phyloP scores from a whole-genome alignment of 2,797 vertebrate species.

The Centropyge bicolor region DNA sequence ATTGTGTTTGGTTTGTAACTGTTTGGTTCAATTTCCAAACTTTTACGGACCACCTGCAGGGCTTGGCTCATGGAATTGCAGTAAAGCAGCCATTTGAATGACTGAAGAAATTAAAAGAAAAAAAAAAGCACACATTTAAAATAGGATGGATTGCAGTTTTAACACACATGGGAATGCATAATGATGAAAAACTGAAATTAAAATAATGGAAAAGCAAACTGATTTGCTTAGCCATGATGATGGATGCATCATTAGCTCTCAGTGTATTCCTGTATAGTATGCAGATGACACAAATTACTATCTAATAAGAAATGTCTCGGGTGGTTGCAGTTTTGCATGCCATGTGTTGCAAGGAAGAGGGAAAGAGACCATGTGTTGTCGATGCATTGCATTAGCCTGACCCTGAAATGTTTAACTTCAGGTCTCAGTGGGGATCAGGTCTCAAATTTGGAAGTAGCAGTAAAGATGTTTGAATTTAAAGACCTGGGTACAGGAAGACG shows the following conservation, averaged over 20 bases:
- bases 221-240: not conserved
- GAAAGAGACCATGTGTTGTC: not conserved
- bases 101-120: not conserved
- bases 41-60: conserved; percentile 84
- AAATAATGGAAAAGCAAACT: conserved; percentile 18
- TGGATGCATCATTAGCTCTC: not conserved
- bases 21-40: conserved; percentile 69
- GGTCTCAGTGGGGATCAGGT: not conserved
- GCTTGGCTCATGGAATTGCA: conserved; percentile 86
- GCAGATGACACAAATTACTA: too few species aligned
- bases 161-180: conserved; percentile 23
- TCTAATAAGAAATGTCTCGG: too few species aligned
- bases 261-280: not conserved
- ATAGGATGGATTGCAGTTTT: not conserved
- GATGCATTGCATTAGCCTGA: not conserved
- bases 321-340: too few species aligned
- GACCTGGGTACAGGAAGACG: too few species aligned
- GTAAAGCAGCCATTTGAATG: conserved; percentile 50
- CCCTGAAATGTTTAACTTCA: not conserved
- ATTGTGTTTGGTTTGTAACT: conserved; percentile 58
- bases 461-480: not conserved
- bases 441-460: not conserved
- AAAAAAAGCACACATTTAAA: conserved; percentile 38
- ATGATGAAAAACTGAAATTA: conserved; percentile 3
- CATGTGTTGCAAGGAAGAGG: not conserved